Base-by-base conservation (phyloP, 2,797 vertebrate genomes). In the Spinibarbus caldwelli region DNA sequence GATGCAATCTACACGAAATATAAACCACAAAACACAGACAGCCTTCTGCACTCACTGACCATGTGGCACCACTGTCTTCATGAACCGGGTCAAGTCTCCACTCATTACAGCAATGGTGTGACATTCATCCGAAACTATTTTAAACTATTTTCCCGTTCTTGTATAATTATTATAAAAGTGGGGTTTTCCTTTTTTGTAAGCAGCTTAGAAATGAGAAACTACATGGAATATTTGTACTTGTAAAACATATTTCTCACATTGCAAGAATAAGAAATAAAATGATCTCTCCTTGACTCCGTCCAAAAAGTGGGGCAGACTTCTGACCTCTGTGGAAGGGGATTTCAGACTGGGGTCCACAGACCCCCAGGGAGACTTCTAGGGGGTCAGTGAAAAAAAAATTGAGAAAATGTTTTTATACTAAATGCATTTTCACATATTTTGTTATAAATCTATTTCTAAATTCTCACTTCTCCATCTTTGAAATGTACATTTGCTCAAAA, bases 1-100 rank as follows among this genome's bases (percentile, higher is more conserved):
- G 88, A 89, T 88, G 88, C 88, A 89, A 89, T 86, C 84, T 52
- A 59, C 70, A 85, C 36, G 83, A 89, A 89, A 89, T 86, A 70
- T 59, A 57, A 71, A 79, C 73, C 47, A 59, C 11, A 78, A 78
- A 77, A 49, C 59, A 21, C 83, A 85, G 34, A 71, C 64, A 57
- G 38, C 67, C n/a, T 57, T 45, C 82, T 43, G 47, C 38, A 59
- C 38, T 57, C 19, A 43, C 80, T 47, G 38, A 19, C 47, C 76
- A 85, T 78, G 66, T 57, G 36, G 64, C 64, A 70, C 26, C 19
- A 57, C 34, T 54, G 64, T 41, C 62, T 70, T 71, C 47, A 23
- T 5, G 14, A 80, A n/a, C 17, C 3, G 1, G 57, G 9, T 66
- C 31, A 80, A 19, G 38, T 59, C 34, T 31, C 12, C 21, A 78